A percentile compares a stretch with the other conserved stretches of the same genome.
Evolutionary conservation across 1,140 invertebrate genomes (phyloP).

Genomic region (Chelonus insularis): DNA sequence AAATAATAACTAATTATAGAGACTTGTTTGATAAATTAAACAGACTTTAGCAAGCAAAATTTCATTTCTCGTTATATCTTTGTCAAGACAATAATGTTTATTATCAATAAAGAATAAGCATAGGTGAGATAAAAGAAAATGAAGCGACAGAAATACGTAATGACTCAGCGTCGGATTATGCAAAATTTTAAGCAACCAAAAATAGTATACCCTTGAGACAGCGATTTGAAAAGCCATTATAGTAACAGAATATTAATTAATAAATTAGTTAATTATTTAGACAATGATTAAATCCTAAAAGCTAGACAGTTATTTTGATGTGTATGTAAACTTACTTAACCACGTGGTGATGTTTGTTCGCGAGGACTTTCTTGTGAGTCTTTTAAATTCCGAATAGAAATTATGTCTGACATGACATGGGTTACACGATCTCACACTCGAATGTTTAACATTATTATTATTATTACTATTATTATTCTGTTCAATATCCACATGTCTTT

Average conservation of each 20-base stretch:
- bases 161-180: conserved; percentile 9
- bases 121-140: no score
- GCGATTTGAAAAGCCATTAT: conserved; percentile 6
- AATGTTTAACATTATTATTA: background rate
- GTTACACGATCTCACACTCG: conserved; percentile 26
- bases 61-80: no score
- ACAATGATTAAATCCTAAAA: no score
- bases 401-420: conserved; percentile 27
- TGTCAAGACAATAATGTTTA: background rate
- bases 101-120: background rate
- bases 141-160: background rate
- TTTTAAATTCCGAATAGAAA: conserved; percentile 15
- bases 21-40: no score
- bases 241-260: conserved; percentile 28
- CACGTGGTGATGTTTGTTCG: conserved; percentile 39
- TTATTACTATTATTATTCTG: background rate
- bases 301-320: no score
- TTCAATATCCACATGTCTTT: background rate
- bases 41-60: no score
- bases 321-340: conserved; percentile 50
- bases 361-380: background rate
- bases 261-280: background rate
- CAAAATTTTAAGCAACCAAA: conserved; percentile 11
- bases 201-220: conserved; percentile 24
- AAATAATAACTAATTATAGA: no score